These are phyloP conservation scores for Palaemon carinicauda DNA, from an alignment of 1,140 invertebrate species.

Conservation along the genomic window DNA sequence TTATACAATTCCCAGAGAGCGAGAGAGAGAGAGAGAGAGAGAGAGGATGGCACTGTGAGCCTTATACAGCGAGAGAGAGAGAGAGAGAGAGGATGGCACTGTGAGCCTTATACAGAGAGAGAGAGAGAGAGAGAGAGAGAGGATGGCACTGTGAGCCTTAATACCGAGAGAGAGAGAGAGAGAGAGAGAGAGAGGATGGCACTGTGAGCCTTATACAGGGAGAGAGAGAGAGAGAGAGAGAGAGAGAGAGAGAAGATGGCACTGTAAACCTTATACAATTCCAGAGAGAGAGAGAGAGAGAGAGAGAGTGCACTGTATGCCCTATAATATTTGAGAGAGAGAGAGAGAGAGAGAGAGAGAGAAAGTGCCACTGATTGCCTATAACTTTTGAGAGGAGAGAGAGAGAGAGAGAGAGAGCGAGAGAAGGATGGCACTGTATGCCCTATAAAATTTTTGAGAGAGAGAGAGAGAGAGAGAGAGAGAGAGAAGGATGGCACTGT, in stretches of 20 bases:
- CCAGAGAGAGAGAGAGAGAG: not conserved
- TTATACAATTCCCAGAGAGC: not conserved
- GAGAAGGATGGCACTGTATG: too few relatives aligned
- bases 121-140: not conserved
- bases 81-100: not conserved
- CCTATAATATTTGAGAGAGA: too few relatives aligned
- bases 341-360: not conserved
- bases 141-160: too few relatives aligned
- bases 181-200: not conserved
- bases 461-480: not conserved
- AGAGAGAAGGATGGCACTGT: not conserved
- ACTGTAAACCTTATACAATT: too few relatives aligned
- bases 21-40: not conserved
- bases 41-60: too few relatives aligned
- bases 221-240: not conserved
- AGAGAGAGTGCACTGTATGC: too few relatives aligned
- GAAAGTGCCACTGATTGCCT: too few relatives aligned
- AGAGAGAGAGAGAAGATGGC: not conserved
- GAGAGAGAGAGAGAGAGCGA: not conserved
- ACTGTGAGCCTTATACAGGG: too few relatives aligned
- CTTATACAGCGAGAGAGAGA: not conserved
- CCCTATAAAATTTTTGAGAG: too few relatives aligned
- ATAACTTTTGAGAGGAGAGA: too few relatives aligned
- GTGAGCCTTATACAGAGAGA: too few relatives aligned
- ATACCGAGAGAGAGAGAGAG: not conserved